These are phyloP conservation scores for Ginglymostoma cirratum DNA, from an alignment of 2,113 vertebrate species.

Conservation along the genomic window DNA sequence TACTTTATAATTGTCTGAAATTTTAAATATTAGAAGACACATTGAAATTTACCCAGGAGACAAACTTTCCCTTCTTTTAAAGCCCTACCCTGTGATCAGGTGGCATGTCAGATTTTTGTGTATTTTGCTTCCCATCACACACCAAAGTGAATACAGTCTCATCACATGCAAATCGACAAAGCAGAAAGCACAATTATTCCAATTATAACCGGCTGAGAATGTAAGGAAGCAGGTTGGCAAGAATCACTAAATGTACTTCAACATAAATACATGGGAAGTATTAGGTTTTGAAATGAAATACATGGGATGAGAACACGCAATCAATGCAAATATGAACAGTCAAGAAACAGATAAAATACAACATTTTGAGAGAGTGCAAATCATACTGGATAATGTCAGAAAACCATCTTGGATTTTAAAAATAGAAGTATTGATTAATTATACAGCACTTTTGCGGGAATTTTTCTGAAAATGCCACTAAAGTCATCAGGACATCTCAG, in stretches of 20 bases:
- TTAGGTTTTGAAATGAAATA: not conserved
- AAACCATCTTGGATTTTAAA: not conserved
- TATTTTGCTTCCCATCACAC: not conserved
- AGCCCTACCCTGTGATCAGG: not conserved
- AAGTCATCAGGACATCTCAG: not conserved
- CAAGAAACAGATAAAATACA: not conserved
- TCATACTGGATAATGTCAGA: not conserved
- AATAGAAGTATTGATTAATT: not conserved
- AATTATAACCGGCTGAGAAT: not conserved
- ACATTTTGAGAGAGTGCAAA: not conserved
- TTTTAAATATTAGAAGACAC: not conserved
- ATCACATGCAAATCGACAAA: not conserved
- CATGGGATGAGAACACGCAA: not conserved
- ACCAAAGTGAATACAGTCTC: not conserved
- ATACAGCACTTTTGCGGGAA: not conserved
- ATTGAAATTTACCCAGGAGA: not conserved
- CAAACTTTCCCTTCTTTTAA: not conserved
- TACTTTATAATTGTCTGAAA: not conserved
- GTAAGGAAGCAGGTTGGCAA: not conserved
- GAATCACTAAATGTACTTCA: not conserved
- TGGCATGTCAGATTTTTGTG: not conserved
- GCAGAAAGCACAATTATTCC: not conserved
- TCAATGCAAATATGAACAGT: not conserved
- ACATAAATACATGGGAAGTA: not conserved
- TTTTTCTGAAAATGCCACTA: not conserved